Conservation (phyloP, 1,140 invertebrate species). For the Drosophila sproati region DNA sequence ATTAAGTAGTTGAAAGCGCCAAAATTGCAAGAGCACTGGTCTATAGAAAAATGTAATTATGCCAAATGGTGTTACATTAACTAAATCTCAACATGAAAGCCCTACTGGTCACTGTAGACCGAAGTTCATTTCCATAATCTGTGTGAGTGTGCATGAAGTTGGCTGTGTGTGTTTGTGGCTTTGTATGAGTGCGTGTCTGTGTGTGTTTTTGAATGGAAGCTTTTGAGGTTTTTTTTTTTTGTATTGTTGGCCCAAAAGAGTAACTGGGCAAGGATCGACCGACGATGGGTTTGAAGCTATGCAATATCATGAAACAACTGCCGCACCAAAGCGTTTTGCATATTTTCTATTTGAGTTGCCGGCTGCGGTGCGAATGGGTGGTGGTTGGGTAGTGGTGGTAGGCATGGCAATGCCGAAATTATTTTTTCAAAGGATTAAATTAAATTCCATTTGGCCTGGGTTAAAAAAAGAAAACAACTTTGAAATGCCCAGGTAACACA, state of each 20-base stretch:
- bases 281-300: not conserved
- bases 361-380: not conserved
- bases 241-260: conserved; percentile 26
- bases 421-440: conserved; percentile 78
- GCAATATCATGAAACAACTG: conserved; percentile 28
- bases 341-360: conserved; percentile 37
- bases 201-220: conserved; percentile 56
- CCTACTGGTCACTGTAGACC: not conserved
- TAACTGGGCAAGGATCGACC: not conserved
- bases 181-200: conserved; percentile 11
- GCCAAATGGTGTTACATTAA: conserved; percentile 77
- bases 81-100: conserved; percentile 57
- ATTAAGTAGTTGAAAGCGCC: conserved; percentile 57
- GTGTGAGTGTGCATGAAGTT: not conserved
- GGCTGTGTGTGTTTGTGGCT: not conserved
- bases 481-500: conserved; percentile 23
- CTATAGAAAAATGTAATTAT: conserved; percentile 75
- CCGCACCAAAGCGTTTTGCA: conserved; percentile 55
- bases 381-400: not conserved
- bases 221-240: conserved; percentile 62
- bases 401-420: conserved; percentile 32
- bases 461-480: conserved; percentile 1
- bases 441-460: conserved; percentile 72
- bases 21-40: conserved; percentile 20
- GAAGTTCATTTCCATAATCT: not conserved